Base-by-base conservation (phyloP, 2,888 invertebrate species). In the Megalurothrips usitatus region DNA sequence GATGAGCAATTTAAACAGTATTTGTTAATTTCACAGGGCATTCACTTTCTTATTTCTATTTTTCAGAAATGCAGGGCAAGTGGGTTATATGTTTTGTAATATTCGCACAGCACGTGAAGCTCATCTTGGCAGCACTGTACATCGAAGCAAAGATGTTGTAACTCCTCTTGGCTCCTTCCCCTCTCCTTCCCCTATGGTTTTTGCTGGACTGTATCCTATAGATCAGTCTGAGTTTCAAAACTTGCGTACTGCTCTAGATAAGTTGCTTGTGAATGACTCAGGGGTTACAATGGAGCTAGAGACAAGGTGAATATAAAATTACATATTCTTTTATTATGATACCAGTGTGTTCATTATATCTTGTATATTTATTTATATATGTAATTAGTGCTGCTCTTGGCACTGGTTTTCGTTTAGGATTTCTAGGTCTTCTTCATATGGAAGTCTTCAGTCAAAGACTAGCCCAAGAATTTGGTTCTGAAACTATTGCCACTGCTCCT, bases 261-360 rank as follows among this genome's bases (percentile, higher is more conserved):
- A 96, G 87, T 89, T 99, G 79, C 91, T 92, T n/a, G 89, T 99
- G 75, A 99, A 98, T 88, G 99, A 99, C 88, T 94, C 96, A 10
- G 97, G 96, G 82, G 98, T 99, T 8, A 90, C 92, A n/a, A 89
- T 96, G 8, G 89, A 89, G 68, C 87, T 92, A 23, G 98, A 98
- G 88, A 92, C 94, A 9, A 96, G 95, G 96, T 95, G 88, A 83
- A 68, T 49, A 26, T 80, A 48, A 80, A 80, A 49, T n/a, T 28
- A 78, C 63, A 79, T 48, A 63, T 68, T 47, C 14, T 9, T 49
- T 19, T 63, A 17, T 28, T 79, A 34, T 79, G 19, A 23, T 63
- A 9, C 81, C 49, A 19, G 47, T 80, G 8, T 4, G 23, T 34
- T 6, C 78, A 6, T 81, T 63, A 81, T 19, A 26, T 82, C 12